Percentiles rank a stretch among this genome's conserved stretches.
These are phyloP conservation scores for Adelphocoris suturalis DNA, from an alignment of 2,888 invertebrate species.

Conservation along the genomic window DNA sequence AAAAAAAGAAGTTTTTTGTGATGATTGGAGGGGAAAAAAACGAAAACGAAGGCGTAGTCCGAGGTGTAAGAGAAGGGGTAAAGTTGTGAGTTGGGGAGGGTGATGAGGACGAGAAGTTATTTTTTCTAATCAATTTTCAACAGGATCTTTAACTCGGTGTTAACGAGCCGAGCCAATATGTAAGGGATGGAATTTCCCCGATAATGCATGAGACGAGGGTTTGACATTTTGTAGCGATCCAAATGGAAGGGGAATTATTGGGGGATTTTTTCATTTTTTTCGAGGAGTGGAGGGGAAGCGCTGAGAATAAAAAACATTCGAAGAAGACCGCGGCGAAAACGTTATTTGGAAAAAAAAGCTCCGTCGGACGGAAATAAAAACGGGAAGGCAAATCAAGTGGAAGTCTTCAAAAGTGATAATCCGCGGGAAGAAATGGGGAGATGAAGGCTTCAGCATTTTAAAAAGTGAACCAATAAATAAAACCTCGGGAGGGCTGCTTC, in stretches of 20 bases:
- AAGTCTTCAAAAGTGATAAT: slow-evolving; percentile 37
- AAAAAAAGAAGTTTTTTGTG: slow-evolving; percentile 12
- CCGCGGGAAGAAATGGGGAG: neutral
- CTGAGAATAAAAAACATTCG: neutral
- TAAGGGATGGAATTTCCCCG: slow-evolving; percentile 56
- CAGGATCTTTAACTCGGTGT: slow-evolving; percentile 62
- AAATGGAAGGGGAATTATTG: neutral
- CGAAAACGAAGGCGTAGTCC: no score
- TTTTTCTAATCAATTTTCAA: slow-evolving; percentile 59
- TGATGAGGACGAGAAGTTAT: slow-evolving; percentile 19
- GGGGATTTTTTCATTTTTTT: neutral
- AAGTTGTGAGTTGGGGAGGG: neutral
- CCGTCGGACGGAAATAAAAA: slow-evolving; percentile 11
- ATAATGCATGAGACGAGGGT: slow-evolving; percentile 64
- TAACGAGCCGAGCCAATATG: slow-evolving; percentile 61
- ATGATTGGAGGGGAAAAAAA: slow-evolving; percentile 33
- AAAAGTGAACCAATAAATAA: slow-evolving; percentile 56
- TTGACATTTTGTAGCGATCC: slow-evolving; percentile 37
- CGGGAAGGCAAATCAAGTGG: slow-evolving; percentile 29
- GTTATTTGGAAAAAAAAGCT: neutral
- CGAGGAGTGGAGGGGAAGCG: neutral
- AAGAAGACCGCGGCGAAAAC: neutral
- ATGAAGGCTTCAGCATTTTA: slow-evolving; percentile 20
- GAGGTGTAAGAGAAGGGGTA: neutral
- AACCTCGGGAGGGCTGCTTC: slow-evolving; percentile 39